Base-by-base conservation (phyloP, 1,140 invertebrate species). In the Odontomachus brunneus region DNA sequence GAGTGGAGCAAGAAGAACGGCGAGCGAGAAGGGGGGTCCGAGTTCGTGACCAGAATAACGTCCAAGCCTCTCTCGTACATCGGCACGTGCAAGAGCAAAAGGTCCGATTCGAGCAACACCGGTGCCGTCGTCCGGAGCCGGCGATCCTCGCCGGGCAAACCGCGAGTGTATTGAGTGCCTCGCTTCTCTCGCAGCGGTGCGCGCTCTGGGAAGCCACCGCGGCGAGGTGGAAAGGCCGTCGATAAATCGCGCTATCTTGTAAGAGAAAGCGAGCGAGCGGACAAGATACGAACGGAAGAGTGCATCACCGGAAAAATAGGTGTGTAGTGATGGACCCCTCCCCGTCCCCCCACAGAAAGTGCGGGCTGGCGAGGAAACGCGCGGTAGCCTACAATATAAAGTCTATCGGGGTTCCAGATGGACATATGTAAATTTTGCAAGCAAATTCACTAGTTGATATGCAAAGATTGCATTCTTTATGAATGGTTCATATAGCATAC, bases 11-110 rank as follows among this genome's bases (percentile, higher is more conserved):
- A 78, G 51, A 78, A 55, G 26, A 76, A 73, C 15, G 74, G 29
- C 33, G 48, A 53, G 44, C 26, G 72, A 78, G 17, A 73, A 55
- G 57, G 84, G 66, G 67, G 53, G 44, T 3, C 60, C 69, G 63
- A 76, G 85, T 87, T 86, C 85, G 85, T 87, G 85, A 87, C 71
- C 85, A 76, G 84, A 87, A 87, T 87, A 87, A 87, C 80, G 72
- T 49, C 53, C 51, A n/a, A 67, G 71, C 22, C 75, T 86, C 84
- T 55, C 67, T 83, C 78, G 84, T 86, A 82, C 51, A 38, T 7
- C n/a, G 78, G 65, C 48, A 29, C 26, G 57, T 59, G 63, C 53
- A 72, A 24, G 84, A 87, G 80, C 85, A 87, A 87, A 87, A 87
- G 71, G 48, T 59, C 59, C 55, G 85, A 87, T 83, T 83, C 80